A percentile compares a stretch with the other conserved stretches of the same genome.
Evolutionary conservation across 2,113 vertebrate species (phyloP).

Genomic region (Chaetorhynchus papuensis): DNA sequence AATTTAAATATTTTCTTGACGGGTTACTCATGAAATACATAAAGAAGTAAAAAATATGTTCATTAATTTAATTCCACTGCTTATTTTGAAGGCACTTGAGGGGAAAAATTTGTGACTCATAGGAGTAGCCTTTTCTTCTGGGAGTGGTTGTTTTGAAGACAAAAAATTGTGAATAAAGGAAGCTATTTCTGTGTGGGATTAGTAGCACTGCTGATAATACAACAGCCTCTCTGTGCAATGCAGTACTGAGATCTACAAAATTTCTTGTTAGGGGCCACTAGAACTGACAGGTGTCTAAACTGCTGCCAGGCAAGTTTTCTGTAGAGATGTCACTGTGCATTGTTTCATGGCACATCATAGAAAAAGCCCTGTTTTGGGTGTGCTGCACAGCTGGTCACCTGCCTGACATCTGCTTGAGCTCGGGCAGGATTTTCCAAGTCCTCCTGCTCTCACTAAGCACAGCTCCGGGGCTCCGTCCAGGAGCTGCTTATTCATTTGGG

Average conservation of each 20-base stretch:
- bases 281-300: neutral
- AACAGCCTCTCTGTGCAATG: neutral
- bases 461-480: neutral
- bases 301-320: neutral
- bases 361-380: neutral
- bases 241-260: neutral
- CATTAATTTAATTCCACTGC: constrained; percentile 51
- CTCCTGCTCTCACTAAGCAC: neutral
- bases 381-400: neutral
- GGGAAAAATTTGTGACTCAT: neutral
- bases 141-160: neutral
- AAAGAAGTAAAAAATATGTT: constrained; percentile 49
- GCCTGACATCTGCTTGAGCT: neutral
- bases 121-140: neutral
- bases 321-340: neutral
- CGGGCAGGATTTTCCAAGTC: neutral
- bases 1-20: constrained; percentile 53
- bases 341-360: neutral
- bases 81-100: constrained; percentile 62
- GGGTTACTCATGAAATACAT: constrained; percentile 57
- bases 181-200: neutral
- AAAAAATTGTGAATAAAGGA: neutral
- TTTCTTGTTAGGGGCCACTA: neutral
- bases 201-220: neutral
- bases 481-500: neutral